These are phyloP conservation scores for Carcharodon carcharias DNA, from an alignment of 2,797 vertebrate species.

Conservation along the genomic window DNA sequence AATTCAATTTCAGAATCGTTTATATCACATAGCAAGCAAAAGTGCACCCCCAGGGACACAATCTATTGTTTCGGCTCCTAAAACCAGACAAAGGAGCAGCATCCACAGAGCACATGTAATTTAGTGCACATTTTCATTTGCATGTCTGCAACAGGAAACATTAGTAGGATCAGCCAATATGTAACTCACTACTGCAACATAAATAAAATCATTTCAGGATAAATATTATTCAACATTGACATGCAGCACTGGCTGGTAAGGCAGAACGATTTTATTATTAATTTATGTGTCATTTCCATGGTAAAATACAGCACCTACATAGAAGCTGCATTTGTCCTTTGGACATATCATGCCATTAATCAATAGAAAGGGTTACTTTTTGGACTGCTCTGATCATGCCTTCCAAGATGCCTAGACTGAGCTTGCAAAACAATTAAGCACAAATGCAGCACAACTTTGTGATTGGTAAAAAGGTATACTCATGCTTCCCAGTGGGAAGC, in stretches of 20 bases:
- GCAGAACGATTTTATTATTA: not conserved
- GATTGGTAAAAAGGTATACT: not conserved
- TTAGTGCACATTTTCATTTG: no score
- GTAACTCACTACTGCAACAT: not conserved
- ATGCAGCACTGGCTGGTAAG: not conserved
- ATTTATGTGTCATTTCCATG: not conserved
- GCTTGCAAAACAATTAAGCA: not conserved
- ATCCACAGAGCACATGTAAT: not conserved
- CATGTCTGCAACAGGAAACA: not conserved
- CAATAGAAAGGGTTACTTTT: not conserved
- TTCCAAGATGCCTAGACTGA: not conserved
- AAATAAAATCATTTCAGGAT: not conserved
- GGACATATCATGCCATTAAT: not conserved
- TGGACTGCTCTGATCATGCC: not conserved
- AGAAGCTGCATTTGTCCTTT: not conserved
- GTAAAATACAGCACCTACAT: not conserved
- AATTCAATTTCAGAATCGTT: not conserved
- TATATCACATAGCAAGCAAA: not conserved
- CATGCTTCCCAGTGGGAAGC: not conserved
- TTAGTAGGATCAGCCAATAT: not conserved
- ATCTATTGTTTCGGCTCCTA: not conserved
- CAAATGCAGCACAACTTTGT: not conserved
- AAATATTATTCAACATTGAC: not conserved
- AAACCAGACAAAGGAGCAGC: not conserved
- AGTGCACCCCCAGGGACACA: not conserved